Base-by-base conservation (phyloP, 2,888 invertebrate species). In the Tubulanus polymorphus region DNA sequence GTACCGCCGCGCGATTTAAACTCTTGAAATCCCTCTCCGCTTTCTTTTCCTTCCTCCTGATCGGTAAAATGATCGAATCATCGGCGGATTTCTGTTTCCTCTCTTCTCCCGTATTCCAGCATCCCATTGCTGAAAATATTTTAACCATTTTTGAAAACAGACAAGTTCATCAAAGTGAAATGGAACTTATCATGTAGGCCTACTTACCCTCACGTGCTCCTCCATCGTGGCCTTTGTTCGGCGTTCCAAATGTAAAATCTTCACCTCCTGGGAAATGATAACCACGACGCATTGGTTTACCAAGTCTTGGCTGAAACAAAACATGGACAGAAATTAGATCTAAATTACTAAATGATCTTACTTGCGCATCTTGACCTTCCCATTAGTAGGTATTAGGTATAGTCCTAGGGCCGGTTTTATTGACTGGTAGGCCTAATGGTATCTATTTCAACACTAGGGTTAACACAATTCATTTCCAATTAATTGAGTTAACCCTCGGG, bases 11-110 rank as follows among this genome's bases (percentile, higher is more conserved):
- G 56, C 61, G 69, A 65, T 77, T 77, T 23, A 76, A 61, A 3
- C 69, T 64, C 68, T 73, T 71, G 61, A 75, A 77, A 63, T 77
- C 75, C 57, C 73, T 59, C 15, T 69, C 69, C 10, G 65, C 50
- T 41, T 45, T 53, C 20, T 50, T 37, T 46, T 64, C 54, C 63
- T 62, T 30, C 64, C 64, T 56, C 61, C 63, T 23, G 63, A 55
- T 27, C 63, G 61, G 56, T 66, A 49, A 25, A 8, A 29, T 27
- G 27, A 64, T 32, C 67, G 68, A 37, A 70, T 54, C 27, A 61
- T 65, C 53, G 63, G 54, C 8, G 62, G 37, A 6, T 53, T 51
- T 6, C 51, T 62, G 27, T n/a, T n/a, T n/a, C n/a, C n/a, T n/a
- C n/a, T 32, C 35, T 32, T 32, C 35, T 32, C n/a, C 10, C 10